These are phyloP conservation scores for Hypotaenidia philippensis DNA, from an alignment of 2,797 vertebrate genomes.

Conservation along the genomic window DNA sequence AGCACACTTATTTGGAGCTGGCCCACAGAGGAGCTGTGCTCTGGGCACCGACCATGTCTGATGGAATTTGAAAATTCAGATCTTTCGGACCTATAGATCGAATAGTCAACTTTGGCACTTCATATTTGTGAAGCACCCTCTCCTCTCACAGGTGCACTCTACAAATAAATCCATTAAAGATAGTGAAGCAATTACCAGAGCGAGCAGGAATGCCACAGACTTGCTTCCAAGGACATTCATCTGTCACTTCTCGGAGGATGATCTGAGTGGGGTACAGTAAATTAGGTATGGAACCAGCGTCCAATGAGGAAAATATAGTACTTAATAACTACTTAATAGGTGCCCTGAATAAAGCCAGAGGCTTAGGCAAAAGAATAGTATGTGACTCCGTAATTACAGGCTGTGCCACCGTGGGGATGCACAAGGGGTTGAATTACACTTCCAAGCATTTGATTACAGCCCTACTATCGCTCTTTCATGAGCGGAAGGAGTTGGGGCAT, in stretches of 20 bases:
- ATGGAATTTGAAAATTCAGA: background rate
- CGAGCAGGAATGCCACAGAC: background rate
- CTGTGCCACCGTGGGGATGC: background rate
- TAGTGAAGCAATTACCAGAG: background rate
- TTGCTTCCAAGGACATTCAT: background rate
- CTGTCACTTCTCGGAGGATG: background rate
- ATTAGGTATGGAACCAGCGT: background rate
- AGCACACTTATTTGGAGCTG: background rate
- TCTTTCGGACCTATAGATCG: background rate
- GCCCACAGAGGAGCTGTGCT: background rate
- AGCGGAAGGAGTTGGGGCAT: background rate
- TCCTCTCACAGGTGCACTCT: background rate
- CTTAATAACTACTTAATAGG: background rate
- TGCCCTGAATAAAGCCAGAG: background rate
- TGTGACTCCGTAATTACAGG: background rate
- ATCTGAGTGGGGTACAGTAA: background rate
- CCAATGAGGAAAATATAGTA: background rate
- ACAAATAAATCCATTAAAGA: background rate
- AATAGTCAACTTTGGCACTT: background rate
- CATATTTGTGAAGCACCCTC: background rate
- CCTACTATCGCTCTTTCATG: background rate
- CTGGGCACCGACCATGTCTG: rapidly evolving
- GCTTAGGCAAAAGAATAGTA: background rate
- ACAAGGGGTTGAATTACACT: background rate
- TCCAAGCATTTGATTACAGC: background rate